Conservation (phyloP, 2,113 vertebrate genomes). For the Dicaeum eximium region DNA sequence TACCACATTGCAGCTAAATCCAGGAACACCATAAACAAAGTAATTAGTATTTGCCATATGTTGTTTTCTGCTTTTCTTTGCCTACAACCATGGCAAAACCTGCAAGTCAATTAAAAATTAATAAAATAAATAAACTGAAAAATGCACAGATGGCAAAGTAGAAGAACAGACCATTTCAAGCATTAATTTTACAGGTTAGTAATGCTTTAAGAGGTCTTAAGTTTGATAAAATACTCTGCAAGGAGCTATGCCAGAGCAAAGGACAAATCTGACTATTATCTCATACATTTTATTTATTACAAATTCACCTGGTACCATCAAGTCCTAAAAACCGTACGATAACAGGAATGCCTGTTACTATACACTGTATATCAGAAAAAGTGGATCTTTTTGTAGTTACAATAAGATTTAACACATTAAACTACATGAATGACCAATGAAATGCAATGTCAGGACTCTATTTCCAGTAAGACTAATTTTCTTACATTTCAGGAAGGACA, state of each 20-base stretch:
- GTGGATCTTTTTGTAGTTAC: background rate
- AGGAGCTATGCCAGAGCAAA: background rate
- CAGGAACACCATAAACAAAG: background rate
- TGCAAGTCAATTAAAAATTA: slow-evolving; percentile 32
- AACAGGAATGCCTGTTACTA: background rate
- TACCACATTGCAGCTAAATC: background rate
- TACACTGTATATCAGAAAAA: background rate
- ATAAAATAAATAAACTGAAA: slow-evolving; percentile 18
- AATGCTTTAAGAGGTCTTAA: background rate
- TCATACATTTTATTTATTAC: background rate
- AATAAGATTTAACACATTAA: background rate
- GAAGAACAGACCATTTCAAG: background rate
- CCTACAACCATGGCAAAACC: background rate
- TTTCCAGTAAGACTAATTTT: background rate
- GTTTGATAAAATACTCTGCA: background rate
- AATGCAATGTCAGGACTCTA: background rate
- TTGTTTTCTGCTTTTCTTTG: background rate
- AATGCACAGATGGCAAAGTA: slow-evolving; percentile 1
- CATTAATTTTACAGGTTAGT: background rate
- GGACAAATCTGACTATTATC: background rate
- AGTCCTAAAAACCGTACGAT: background rate
- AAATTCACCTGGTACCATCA: background rate
- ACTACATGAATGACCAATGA: background rate
- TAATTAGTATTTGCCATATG: slow-evolving; percentile 29
- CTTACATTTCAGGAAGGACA: background rate